phyloP scores from a whole-genome alignment of 1,140 invertebrate genomes.

The Tetraneura akinire region DNA sequence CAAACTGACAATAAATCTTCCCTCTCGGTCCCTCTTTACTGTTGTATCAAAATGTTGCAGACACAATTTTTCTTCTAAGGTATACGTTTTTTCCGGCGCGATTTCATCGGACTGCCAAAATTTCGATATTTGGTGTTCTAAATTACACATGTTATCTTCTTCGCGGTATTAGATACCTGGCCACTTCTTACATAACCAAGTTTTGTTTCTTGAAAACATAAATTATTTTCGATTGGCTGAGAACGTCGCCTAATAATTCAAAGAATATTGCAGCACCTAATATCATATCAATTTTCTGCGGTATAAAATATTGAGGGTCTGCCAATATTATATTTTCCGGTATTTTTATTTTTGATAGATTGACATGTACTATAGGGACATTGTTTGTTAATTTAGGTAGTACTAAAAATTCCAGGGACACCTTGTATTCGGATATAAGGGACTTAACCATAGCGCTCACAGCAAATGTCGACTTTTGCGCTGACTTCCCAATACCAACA shows the following conservation, averaged over 20 bases:
- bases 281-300: neutral
- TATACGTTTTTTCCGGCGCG: neutral
- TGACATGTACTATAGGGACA: neutral
- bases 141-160: constrained; percentile 7
- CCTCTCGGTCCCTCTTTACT: neutral
- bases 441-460: neutral
- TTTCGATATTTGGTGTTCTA: neutral
- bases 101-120: neutral
- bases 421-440: neutral
- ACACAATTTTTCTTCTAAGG: neutral
- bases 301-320: constrained; percentile 1
- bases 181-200: neutral
- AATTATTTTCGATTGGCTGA: neutral
- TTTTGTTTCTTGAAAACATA: too few species aligned
- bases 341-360: neutral
- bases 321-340: neutral
- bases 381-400: neutral
- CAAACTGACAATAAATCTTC: constrained; percentile 2
- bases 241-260: neutral
- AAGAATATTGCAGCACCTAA: neutral
- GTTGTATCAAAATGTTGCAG: neutral
- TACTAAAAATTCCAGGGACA: neutral
- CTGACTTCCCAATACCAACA: neutral
- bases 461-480: neutral
- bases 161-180: neutral